A percentile compares a stretch with the other conserved stretches of the same genome.
phyloP scores from a whole-genome alignment of 2,888 invertebrate species.

The Sphinx pinastri region DNA sequence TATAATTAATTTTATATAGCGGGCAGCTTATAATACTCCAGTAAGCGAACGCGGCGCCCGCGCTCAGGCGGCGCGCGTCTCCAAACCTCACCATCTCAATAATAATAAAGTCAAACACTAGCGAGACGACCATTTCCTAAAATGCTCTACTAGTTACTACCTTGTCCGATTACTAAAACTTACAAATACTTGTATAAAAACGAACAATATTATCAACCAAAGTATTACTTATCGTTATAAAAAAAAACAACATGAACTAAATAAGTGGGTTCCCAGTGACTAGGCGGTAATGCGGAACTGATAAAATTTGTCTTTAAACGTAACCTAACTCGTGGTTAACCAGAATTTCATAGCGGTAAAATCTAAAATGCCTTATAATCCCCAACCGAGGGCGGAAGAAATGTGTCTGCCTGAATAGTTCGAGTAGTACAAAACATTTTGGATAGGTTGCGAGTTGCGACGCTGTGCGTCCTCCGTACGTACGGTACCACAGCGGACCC shows the following conservation, averaged over 20 bases:
- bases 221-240: slow-evolving; percentile 67
- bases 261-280: slow-evolving; percentile 81
- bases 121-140: slow-evolving; percentile 78
- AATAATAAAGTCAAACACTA: slow-evolving; percentile 74
- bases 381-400: slow-evolving; percentile 52
- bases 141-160: slow-evolving; percentile 81
- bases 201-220: slow-evolving; percentile 80
- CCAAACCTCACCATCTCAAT: slow-evolving; percentile 31
- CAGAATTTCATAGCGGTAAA: slow-evolving; percentile 38
- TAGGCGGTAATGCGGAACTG: slow-evolving; percentile 78
- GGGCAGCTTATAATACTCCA: slow-evolving; percentile 78
- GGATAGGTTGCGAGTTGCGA: slow-evolving; percentile 49
- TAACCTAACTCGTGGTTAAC: slow-evolving; percentile 44
- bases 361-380: slow-evolving; percentile 72
- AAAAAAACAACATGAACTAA: slow-evolving; percentile 71
- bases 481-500: slow-evolving; percentile 47
- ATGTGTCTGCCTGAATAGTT: slow-evolving; percentile 56
- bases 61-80: slow-evolving; percentile 43
- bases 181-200: slow-evolving; percentile 76
- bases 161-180: slow-evolving; percentile 70
- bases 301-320: slow-evolving; percentile 53
- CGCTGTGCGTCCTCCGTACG: slow-evolving; percentile 56
- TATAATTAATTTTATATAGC: slow-evolving; percentile 78
- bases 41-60: slow-evolving; percentile 60
- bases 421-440: slow-evolving; percentile 73